A percentile compares a stretch with the other conserved stretches of the same genome.
phyloP scores from a whole-genome alignment of 2,113 vertebrate species.

The Takifugu flavidus region DNA sequence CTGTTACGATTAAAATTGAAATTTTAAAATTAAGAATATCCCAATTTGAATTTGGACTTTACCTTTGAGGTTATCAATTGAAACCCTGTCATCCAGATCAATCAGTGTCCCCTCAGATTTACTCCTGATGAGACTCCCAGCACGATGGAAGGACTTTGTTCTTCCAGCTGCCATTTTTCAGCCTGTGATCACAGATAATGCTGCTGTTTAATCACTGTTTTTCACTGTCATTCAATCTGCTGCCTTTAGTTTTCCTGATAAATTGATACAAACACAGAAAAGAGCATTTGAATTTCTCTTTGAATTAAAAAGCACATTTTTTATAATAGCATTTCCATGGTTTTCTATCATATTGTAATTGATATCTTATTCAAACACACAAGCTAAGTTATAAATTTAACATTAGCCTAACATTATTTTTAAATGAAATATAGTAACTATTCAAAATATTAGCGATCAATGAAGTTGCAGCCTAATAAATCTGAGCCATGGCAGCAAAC shows the following conservation, averaged over 20 bases:
- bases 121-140: constrained; percentile 77
- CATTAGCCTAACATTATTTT: too few relatives aligned
- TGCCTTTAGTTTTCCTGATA: neutral
- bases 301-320: too few relatives aligned
- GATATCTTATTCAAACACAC: too few relatives aligned
- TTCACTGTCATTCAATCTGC: neutral
- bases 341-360: too few relatives aligned
- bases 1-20: neutral
- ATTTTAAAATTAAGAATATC: neutral
- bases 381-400: too few relatives aligned
- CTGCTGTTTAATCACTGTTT: neutral
- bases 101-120: constrained; percentile 86
- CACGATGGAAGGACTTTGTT: constrained; percentile 60
- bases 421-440: too few relatives aligned
- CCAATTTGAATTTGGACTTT: constrained; percentile 15
- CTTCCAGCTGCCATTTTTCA: constrained; percentile 78
- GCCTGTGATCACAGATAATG: constrained; percentile 63
- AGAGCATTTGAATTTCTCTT: neutral
- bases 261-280: too few relatives aligned
- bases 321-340: too few relatives aligned
- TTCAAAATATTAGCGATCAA: too few relatives aligned
- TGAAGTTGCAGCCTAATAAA: neutral
- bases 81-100: constrained; percentile 74
- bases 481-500: constrained; percentile 7
- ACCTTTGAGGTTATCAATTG: constrained; percentile 73